phyloP scores from a whole-genome alignment of 2,113 vertebrate species.

The Nannospalax galili region DNA sequence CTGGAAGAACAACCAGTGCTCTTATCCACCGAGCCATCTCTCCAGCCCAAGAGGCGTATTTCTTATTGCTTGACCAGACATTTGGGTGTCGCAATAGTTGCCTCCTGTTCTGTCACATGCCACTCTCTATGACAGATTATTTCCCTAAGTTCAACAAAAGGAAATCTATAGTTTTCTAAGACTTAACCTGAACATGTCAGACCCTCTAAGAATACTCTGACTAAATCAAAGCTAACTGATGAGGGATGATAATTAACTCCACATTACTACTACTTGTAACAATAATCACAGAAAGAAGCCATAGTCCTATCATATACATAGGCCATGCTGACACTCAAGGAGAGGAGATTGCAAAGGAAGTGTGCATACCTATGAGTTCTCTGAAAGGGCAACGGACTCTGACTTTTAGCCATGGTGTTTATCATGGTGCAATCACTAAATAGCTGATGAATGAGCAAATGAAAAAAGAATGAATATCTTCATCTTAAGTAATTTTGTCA shows the following conservation, averaged over 20 bases:
- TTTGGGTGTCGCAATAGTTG: too few relatives aligned
- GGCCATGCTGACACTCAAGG: neutral
- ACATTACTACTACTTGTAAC: neutral
- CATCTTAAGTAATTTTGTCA: neutral
- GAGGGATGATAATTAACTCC: neutral
- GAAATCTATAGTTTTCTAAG: neutral
- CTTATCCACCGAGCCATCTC: too few relatives aligned
- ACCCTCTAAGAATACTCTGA: neutral
- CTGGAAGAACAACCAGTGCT: too few relatives aligned
- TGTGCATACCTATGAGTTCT: neutral
- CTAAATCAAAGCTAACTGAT: neutral
- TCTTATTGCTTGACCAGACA: neutral
- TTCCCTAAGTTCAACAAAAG: neutral
- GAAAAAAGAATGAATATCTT: neutral
- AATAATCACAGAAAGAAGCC: neutral
- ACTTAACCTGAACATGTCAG: neutral
- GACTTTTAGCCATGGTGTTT: neutral
- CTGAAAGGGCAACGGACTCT: neutral
- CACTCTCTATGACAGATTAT: neutral
- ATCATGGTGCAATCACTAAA: neutral
- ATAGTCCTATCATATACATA: neutral
- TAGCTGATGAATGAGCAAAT: neutral
- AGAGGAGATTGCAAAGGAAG: neutral
- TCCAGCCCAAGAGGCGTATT: too few relatives aligned
- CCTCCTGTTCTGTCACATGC: neutral